A percentile compares a stretch with the other conserved stretches of the same genome.
Evolutionary conservation across 2,888 invertebrate genomes (phyloP).

Genomic region (Chironomus tentans): DNA sequence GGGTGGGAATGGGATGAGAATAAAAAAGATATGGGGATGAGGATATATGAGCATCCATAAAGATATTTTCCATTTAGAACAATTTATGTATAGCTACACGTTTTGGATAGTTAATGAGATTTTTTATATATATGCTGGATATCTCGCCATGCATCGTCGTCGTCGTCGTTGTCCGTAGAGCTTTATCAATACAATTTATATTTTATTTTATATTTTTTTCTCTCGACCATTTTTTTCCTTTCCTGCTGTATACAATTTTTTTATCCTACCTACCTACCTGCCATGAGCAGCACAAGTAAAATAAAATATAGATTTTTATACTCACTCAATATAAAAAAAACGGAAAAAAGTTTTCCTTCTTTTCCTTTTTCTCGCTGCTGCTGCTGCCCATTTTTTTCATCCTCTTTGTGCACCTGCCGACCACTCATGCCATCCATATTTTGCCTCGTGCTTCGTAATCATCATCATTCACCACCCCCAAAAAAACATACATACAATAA

Average conservation of each 20-base stretch:
- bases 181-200: constrained; percentile 26
- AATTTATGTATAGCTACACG: constrained; percentile 16
- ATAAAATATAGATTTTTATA: constrained; percentile 26
- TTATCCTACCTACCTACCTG: neutral
- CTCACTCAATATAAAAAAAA: constrained; percentile 14
- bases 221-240: neutral
- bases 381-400: neutral
- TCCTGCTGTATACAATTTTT: neutral
- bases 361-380: neutral
- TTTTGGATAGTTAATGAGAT: constrained; percentile 24
- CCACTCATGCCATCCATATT: neutral
- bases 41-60: constrained; percentile 11
- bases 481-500: too few species aligned
- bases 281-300: neutral
- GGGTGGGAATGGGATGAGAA: too few species aligned
- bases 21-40: neutral
- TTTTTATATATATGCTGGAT: constrained; percentile 4
- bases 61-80: constrained; percentile 24
- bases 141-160: neutral
- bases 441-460: too few species aligned
- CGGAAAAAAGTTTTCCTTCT: neutral
- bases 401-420: neutral
- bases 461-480: too few species aligned
- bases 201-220: constrained; percentile 1
- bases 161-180: neutral